Evolutionary conservation across 2,888 invertebrate genomes (phyloP).

Genomic region (Crematogaster levior): DNA sequence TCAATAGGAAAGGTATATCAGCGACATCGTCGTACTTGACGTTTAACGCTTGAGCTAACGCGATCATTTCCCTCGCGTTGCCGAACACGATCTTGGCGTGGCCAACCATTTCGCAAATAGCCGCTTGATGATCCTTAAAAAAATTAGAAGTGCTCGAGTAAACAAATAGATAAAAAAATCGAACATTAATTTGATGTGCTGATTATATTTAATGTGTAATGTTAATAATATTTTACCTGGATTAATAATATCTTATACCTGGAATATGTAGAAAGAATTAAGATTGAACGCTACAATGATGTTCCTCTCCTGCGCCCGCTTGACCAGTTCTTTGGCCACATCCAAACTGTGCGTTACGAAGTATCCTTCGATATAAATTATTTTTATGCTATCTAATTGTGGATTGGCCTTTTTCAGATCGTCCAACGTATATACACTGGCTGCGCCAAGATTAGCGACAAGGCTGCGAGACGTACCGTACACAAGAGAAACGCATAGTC

Average conservation of each 20-base stretch:
- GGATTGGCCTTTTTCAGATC: constrained; percentile 74
- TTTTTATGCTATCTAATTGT: constrained; percentile 76
- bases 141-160: constrained; percentile 4
- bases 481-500: constrained; percentile 82
- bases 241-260: constrained; percentile 69
- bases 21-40: constrained; percentile 77
- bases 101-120: constrained; percentile 82
- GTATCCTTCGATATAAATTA: constrained; percentile 85
- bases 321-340: constrained; percentile 80
- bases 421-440: constrained; percentile 80
- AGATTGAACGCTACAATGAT: constrained; percentile 83
- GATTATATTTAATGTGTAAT: too few relatives aligned
- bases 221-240: neutral
- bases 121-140: constrained; percentile 79
- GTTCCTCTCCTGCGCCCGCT: constrained; percentile 78
- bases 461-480: constrained; percentile 81
- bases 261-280: constrained; percentile 83
- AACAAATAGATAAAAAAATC: neutral
- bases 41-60: constrained; percentile 79
- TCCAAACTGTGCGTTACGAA: constrained; percentile 84
- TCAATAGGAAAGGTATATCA: constrained; percentile 81
- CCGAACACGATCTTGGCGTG: constrained; percentile 82
- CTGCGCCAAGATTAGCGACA: constrained; percentile 84
- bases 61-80: constrained; percentile 81
- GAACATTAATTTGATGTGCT: neutral